Conservation (phyloP, 37 sponge, comb jelly and placozoan species). For the Eunapius fragilis region DNA sequence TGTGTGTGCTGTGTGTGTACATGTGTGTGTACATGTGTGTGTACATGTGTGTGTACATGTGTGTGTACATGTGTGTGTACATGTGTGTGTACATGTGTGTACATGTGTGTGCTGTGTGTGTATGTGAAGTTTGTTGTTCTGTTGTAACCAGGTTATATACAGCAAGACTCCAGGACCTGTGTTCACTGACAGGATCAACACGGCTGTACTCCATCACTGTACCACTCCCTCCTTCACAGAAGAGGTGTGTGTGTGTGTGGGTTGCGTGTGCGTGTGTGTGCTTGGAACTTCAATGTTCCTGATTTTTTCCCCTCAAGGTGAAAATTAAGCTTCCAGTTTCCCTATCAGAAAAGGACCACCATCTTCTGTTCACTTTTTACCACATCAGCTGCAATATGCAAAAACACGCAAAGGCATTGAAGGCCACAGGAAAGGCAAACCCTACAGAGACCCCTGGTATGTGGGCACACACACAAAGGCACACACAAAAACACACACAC, state of each 20-base stretch:
- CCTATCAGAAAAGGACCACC: slow-evolving; percentile 57
- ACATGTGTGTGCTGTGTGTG: neutral
- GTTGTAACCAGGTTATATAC: slow-evolving; percentile 59
- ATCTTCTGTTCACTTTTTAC: slow-evolving; percentile 90
- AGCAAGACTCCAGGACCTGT: slow-evolving; percentile 57
- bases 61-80: too few species aligned
- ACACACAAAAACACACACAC: slow-evolving; percentile 36
- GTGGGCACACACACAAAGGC: neutral
- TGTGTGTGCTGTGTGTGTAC: too few species aligned
- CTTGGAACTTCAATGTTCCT: neutral
- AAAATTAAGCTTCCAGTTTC: slow-evolving; percentile 84
- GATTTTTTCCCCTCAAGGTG: slow-evolving; percentile 53
- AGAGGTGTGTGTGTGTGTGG: slow-evolving; percentile 66
- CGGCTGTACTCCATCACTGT: slow-evolving; percentile 80
- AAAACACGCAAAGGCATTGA: slow-evolving; percentile 43
- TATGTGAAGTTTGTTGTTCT: neutral
- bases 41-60: neutral
- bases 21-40: neutral
- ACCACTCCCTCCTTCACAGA: slow-evolving; percentile 82
- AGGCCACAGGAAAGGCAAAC: slow-evolving; percentile 33
- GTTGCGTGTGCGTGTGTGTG: neutral
- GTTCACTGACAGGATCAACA: slow-evolving; percentile 62
- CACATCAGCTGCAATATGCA: slow-evolving; percentile 84
- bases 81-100: neutral
- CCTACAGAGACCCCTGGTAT: slow-evolving; percentile 28